A percentile compares a stretch with the other conserved stretches of the same genome.
Evolutionary conservation across 2,113 vertebrate species (phyloP).

Genomic region (Xiphophorus couchianus): DNA sequence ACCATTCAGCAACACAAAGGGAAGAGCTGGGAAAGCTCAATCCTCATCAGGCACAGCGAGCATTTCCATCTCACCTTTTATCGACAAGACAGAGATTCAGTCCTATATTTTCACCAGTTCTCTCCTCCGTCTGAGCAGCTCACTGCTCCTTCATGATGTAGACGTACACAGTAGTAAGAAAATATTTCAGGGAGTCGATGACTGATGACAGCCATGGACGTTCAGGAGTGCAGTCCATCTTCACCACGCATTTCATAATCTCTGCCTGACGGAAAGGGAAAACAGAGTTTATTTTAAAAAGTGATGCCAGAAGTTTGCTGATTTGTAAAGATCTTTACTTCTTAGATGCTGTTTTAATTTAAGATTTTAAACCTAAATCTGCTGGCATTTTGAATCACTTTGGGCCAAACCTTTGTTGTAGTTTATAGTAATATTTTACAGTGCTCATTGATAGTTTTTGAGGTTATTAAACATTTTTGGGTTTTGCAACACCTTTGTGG

Average conservation of each 20-base stretch:
- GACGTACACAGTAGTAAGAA: constrained; percentile 89
- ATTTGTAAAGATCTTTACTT: not conserved
- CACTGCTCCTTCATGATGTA: constrained; percentile 89
- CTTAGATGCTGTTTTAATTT: too few species aligned
- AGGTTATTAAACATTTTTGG: too few species aligned
- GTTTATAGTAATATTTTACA: too few species aligned
- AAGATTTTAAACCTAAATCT: too few species aligned
- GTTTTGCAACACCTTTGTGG: too few species aligned
- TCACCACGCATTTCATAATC: constrained; percentile 91
- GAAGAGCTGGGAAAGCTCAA: constrained; percentile 9
- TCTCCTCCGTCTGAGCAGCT: not conserved
- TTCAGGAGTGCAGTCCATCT: constrained; percentile 81
- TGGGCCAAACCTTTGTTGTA: too few species aligned
- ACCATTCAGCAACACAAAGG: constrained; percentile 34
- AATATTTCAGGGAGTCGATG: constrained; percentile 86
- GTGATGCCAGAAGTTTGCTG: too few species aligned
- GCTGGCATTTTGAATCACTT: too few species aligned
- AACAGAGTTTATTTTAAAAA: not conserved
- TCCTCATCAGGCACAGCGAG: constrained; percentile 5
- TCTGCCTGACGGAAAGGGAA: constrained; percentile 79
- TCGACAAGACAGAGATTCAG: constrained; percentile 21
- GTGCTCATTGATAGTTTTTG: too few species aligned
- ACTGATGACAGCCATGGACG: constrained; percentile 86
- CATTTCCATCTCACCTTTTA: constrained; percentile 14
- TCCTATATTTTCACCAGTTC: constrained; percentile 1